Evolutionary conservation across 2,113 vertebrate species (phyloP).

Genomic region (Sander vitreus): DNA sequence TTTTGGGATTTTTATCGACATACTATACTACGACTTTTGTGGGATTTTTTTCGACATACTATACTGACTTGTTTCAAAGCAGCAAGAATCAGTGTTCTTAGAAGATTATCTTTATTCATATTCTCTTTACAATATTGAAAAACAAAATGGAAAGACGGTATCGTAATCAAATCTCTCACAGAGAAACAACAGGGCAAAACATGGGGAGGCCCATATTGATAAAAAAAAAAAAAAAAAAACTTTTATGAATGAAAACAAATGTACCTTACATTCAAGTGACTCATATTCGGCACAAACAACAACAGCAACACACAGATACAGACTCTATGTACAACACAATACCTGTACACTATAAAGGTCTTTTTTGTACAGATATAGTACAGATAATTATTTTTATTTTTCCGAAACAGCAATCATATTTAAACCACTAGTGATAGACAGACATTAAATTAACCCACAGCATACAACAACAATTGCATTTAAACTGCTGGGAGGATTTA

Average conservation of each 20-base stretch:
- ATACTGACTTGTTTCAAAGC: too few relatives aligned
- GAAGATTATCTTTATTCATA: conserved; percentile 80
- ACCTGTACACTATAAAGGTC: not conserved
- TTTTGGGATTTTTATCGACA: not conserved
- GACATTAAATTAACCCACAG: not conserved
- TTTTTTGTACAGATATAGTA: not conserved
- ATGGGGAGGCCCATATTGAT: conserved; percentile 70
- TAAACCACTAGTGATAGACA: conserved; percentile 1
- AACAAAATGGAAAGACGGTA: conserved; percentile 48
- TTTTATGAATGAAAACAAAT: conserved; percentile 49
- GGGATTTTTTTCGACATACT: too few relatives aligned
- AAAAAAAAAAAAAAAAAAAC: conserved; percentile 74
- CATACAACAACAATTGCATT: not conserved
- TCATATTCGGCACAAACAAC: conserved; percentile 50
- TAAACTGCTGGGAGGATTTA: not conserved
- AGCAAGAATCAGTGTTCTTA: conserved; percentile 26
- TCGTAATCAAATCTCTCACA: conserved; percentile 82
- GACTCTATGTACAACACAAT: conserved; percentile 27
- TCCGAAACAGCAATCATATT: conserved; percentile 25
- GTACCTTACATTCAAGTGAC: conserved; percentile 71
- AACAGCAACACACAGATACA: conserved; percentile 34
- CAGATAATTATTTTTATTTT: too few relatives aligned
- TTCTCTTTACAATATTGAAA: conserved; percentile 80
- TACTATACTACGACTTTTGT: too few relatives aligned
- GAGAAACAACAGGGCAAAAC: conserved; percentile 79